Percentiles rank a stretch among this genome's conserved stretches.
Evolutionary conservation across 2,888 invertebrate genomes (phyloP).

Genomic region (Bombyx huttoni): DNA sequence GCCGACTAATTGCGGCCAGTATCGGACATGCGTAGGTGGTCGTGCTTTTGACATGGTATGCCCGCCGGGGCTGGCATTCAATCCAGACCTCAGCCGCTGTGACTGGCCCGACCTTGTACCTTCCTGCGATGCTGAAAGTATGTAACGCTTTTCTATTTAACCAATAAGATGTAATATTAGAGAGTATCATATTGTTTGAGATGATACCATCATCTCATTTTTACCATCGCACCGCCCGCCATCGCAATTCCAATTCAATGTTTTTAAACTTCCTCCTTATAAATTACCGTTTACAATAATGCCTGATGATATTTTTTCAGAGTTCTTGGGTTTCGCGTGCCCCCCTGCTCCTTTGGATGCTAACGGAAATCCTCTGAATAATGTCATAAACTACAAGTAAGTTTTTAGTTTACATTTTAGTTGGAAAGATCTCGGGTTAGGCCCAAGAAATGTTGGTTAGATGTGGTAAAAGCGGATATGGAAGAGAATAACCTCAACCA

Average conservation of each 20-base stretch:
- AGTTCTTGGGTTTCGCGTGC: slow-evolving; percentile 37
- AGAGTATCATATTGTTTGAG: no score
- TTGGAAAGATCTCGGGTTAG: no score
- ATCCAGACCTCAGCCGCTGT: slow-evolving; percentile 76
- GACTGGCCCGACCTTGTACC: slow-evolving; percentile 88
- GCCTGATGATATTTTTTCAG: slow-evolving; percentile 19
- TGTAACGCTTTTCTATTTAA: neutral
- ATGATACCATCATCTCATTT: no score
- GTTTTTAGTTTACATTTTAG: slow-evolving; percentile 1
- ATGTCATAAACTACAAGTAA: slow-evolving; percentile 33
- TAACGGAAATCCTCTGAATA: slow-evolving; percentile 17
- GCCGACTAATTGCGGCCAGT: slow-evolving; percentile 76
- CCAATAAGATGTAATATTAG: no score
- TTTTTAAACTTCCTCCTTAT: no score
- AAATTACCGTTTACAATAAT: no score
- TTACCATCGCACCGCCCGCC: no score
- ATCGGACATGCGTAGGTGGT: slow-evolving; percentile 84
- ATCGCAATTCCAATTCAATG: no score
- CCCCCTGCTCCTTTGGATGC: slow-evolving; percentile 23
- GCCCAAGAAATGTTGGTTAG: no score
- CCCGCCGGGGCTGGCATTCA: slow-evolving; percentile 84
- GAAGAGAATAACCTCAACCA: no score
- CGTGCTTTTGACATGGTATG: slow-evolving; percentile 74
- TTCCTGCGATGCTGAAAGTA: slow-evolving; percentile 75
- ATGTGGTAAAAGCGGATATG: no score